Base-by-base conservation (phyloP, 2,797 vertebrate genomes). In the Adrianichthys oophorus region DNA sequence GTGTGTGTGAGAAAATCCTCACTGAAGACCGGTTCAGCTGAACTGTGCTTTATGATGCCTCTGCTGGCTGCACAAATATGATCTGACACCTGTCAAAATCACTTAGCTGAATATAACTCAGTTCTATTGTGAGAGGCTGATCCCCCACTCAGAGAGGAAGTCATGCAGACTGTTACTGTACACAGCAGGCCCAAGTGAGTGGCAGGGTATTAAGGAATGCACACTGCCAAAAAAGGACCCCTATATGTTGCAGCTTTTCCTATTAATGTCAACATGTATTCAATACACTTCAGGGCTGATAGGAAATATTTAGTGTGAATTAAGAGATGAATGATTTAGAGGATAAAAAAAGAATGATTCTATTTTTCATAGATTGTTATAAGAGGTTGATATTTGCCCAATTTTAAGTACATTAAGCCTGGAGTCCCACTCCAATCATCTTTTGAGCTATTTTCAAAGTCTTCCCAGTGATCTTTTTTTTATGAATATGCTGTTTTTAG, bases 71-170 rank as follows among this genome's bases (percentile, higher is more conserved):
- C 73, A 70, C 72, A 74, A 80, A 85, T 61, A 24, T 21, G 73
- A 84, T 65, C 58, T 58, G 77, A 78, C 84, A 77, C 75, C 78
- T 81, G 80, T 82, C 78, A 72, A 29, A 71, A 83, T 59, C 61
- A 66, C 66, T 84, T 72, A 62, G 61, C 1, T 15, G 41, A 57
- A 68, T 59, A 48, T 26, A 52, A 48, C 59, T 68, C 78, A 44
- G 17, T 55, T 45, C 41, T 5, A 55, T 61, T 70, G 68, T 68
- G 59, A 68, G 55, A 56, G 52, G 63, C 23, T 51, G 67, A 76
- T 76, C 68, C 7, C 32, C 15, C 1, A 29, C 50, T 50, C 26
- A 15, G 52, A 44, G 10, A 52, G 51, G 59, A 62, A 55, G 56
- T 67, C 32, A 40, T 6, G 57, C 46, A 37, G 49, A 59, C 62